Conservation (phyloP, 2,797 vertebrate genomes). For the Bovichtus variegatus region DNA sequence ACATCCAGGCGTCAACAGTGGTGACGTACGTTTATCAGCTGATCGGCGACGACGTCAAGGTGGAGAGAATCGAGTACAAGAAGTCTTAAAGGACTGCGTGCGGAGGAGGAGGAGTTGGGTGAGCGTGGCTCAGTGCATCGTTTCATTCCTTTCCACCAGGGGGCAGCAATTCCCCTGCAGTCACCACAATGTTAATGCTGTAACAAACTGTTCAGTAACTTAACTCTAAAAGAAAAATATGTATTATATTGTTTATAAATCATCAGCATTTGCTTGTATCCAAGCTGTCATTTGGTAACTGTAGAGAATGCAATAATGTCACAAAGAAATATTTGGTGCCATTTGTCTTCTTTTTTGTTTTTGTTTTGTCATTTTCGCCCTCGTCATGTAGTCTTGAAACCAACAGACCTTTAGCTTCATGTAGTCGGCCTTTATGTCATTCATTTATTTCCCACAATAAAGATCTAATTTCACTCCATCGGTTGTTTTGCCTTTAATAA, state of each 20-base stretch:
- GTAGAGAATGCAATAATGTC: conserved; percentile 75
- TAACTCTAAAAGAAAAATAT: conserved; percentile 68
- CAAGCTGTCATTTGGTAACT: conserved; percentile 60
- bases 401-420: conserved; percentile 52
- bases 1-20: conserved; percentile 98
- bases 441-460: conserved; percentile 72
- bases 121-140: conserved; percentile 48
- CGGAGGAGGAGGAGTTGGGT: not conserved
- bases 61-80: conserved; percentile 99
- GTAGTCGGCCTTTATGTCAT: conserved; percentile 33
- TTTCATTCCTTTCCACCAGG: conserved; percentile 81
- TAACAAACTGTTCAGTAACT: conserved; percentile 66
- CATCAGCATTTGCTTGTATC: conserved; percentile 66
- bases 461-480: conserved; percentile 65
- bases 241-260: conserved; percentile 83
- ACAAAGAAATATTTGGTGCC: conserved; percentile 73
- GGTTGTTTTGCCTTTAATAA: conserved; percentile 17
- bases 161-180: conserved; percentile 57
- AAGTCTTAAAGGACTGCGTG: conserved; percentile 87
- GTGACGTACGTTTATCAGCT: conserved; percentile 99
- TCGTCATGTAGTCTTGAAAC: conserved; percentile 38
- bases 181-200: conserved; percentile 67
- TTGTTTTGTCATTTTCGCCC: conserved; percentile 8
- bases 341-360: conserved; percentile 52
- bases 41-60: conserved; percentile 98